These are phyloP conservation scores for Nymphalis c-album DNA, from an alignment of 2,888 invertebrate genomes.

Conservation along the genomic window DNA sequence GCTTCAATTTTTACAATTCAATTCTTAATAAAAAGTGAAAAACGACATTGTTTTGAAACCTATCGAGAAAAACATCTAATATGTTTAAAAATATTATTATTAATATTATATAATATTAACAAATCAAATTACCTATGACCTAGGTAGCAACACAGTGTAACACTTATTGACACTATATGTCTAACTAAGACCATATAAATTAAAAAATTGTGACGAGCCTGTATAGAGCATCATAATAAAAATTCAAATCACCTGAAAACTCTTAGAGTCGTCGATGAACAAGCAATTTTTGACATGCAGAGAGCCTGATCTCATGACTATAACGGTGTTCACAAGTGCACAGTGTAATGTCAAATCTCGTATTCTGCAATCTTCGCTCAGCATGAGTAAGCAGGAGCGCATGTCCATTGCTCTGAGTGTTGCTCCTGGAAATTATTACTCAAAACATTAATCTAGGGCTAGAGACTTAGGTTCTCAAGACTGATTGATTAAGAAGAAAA, in stretches of 20 bases:
- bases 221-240: not conserved
- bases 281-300: conserved; percentile 53
- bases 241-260: conserved; percentile 52
- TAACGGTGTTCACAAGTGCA: conserved; percentile 57
- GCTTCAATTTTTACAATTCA: too few relatives aligned
- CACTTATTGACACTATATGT: too few relatives aligned
- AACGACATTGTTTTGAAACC: too few relatives aligned
- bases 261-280: conserved; percentile 55
- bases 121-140: too few relatives aligned
- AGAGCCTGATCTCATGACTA: conserved; percentile 56
- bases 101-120: too few relatives aligned
- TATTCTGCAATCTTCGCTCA: conserved; percentile 58
- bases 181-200: too few relatives aligned
- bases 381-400: conserved; percentile 66
- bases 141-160: too few relatives aligned
- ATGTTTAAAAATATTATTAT: too few relatives aligned
- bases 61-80: too few relatives aligned
- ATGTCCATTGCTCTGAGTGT: conserved; percentile 60
- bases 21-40: too few relatives aligned
- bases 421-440: conserved; percentile 48
- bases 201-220: too few relatives aligned
- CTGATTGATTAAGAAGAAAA: not conserved
- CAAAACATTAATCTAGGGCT: not conserved
- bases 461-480: too few relatives aligned
- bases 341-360: conserved; percentile 59